Evolutionary conservation across 2,888 invertebrate genomes (phyloP), one percentile per base, ranked within the genome.

Genomic region (Lucinisca nassula): DNA sequence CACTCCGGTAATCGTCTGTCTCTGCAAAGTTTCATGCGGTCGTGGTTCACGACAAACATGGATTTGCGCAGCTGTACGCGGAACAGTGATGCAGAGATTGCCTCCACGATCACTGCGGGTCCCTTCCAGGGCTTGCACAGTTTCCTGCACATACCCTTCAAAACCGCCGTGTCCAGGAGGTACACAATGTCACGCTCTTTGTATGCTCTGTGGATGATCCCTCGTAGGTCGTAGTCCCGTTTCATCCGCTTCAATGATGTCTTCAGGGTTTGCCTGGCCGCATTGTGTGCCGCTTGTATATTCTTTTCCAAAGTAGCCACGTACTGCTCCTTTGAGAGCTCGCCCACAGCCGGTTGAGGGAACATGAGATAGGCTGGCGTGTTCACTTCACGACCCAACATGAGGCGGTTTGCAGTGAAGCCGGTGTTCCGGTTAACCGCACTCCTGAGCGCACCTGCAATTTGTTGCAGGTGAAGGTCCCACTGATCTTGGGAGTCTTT

Each of bases 351-450:
- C 3, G 38, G 35, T 17, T 12, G 35, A n/a, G 85, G 85, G 49
- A 83, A 73, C 55, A 85, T 70, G 3, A 89, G n/a, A 40, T 86
- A 82, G 2, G 80, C 55, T 4, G 86, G 89, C 70, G 58, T 77
- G 24, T 51, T 37, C 10, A 84, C 79, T 40, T 90, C 87, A 4
- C 85, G 32, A 0, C 86, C 88, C 3, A 90, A 45, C 88, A 90
- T 85, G n/a, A 88, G n/a, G 6, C 27, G 49, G 55, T 90, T 90
- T 45, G 87, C 67, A 0, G 87, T 83, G 58, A 81, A 85, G 10
- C 88, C 85, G 0, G 84, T 88, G n/a, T 77, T 58, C n/a, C 85
- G 17, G 67, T 90, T 88, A 2, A 76, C 77, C 4, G 81, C 81
- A 6, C 84, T 27, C 24, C 84, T 27, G 1, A 85, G 24, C 3